Evolutionary conservation across 2,113 vertebrate species (phyloP).

Genomic region (Archocentrus centrarchus): DNA sequence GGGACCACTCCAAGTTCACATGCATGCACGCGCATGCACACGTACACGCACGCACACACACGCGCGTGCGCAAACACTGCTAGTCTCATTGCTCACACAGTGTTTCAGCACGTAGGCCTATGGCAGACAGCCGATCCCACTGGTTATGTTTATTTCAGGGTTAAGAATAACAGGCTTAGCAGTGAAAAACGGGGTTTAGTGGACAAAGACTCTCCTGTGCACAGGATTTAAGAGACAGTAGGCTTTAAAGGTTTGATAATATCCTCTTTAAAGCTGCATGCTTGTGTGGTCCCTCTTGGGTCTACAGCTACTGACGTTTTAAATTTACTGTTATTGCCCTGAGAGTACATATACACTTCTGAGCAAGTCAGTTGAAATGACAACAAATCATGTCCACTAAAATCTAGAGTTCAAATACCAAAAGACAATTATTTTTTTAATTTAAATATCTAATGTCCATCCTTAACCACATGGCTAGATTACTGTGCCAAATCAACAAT

Average conservation of each 20-base stretch:
- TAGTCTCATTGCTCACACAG: constrained; percentile 4
- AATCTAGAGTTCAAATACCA: too few species aligned
- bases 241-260: constrained; percentile 17
- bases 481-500: background rate
- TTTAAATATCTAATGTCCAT: background rate
- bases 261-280: constrained; percentile 16
- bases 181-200: constrained; percentile 9
- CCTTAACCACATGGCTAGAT: background rate
- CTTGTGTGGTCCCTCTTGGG: background rate
- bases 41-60: background rate
- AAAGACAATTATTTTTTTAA: too few species aligned
- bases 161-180: constrained; percentile 63
- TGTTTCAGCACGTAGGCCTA: background rate
- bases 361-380: background rate
- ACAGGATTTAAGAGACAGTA: constrained; percentile 40
- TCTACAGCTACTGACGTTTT: background rate
- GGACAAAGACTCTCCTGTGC: constrained; percentile 40
- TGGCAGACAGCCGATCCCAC: constrained; percentile 23
- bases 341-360: background rate
- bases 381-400: background rate
- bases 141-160: constrained; percentile 24
- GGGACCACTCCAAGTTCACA: constrained; percentile 10
- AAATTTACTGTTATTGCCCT: background rate
- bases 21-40: background rate
- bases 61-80: background rate